These are phyloP conservation scores for Paramacrobiotus metropolitanus DNA, from an alignment of 1,140 invertebrate species.

Conservation along the genomic window DNA sequence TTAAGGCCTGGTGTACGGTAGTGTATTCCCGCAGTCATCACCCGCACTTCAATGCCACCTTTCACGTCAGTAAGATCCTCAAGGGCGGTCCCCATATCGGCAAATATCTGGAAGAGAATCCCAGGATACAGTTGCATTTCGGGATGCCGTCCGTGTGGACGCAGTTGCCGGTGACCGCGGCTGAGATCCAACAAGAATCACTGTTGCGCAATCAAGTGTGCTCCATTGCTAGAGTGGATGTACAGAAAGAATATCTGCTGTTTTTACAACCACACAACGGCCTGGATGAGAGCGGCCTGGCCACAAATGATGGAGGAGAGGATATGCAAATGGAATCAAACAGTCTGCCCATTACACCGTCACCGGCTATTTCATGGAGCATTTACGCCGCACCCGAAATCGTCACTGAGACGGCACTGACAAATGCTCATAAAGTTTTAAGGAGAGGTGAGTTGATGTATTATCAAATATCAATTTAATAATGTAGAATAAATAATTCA, in stretches of 20 bases:
- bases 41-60: background rate
- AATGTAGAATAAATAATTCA: too few relatives aligned
- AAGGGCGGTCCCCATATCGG: background rate
- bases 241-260: background rate
- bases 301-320: background rate
- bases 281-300: background rate
- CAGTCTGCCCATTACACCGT: background rate
- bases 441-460: background rate
- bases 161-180: background rate
- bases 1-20: background rate
- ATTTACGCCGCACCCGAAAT: conserved; percentile 1
- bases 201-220: background rate
- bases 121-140: background rate
- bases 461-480: background rate
- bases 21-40: background rate
- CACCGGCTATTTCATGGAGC: background rate
- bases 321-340: background rate
- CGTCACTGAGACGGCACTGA: background rate
- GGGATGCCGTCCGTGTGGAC: background rate
- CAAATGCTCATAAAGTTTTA: background rate
- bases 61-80: background rate
- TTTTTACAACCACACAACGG: background rate
- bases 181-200: background rate
- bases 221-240: background rate
- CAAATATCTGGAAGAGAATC: background rate